Base-by-base conservation (phyloP, 1,140 invertebrate species). In the Teleogryllus occipitalis region DNA sequence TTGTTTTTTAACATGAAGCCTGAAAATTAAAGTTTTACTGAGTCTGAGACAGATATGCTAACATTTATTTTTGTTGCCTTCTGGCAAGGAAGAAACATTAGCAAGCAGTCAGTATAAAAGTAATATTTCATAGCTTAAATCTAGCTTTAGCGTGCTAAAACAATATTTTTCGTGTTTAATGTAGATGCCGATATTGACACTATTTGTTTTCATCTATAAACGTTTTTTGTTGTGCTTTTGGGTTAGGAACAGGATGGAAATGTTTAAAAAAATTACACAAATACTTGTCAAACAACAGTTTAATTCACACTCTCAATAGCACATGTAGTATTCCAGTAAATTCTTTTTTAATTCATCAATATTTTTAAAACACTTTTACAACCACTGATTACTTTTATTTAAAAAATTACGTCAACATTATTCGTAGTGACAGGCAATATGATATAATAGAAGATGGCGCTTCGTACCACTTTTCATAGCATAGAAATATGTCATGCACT, bases 381-480 rank as follows among this genome's bases (percentile, higher is more conserved):
- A 18, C 54, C 54, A 65, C 54, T 14, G 54, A 65, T 65, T 65
- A 65, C 54, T 65, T 65, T 65, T 65, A 18, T 65, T 39, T 65
- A 65, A 65, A 65, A 65, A 65, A 65, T 65, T 65, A 65, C 54
- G 54, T 65, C 54, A 65, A 65, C 54, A 65, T 65, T 65, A 65
- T 65, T 65, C 54, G 18, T 65, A 65, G 54, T 65, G 54, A 65
- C 54, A 65, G 54, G 54, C 54, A 65, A 14, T 65, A 65, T 65
- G 54, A 65, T 65, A 65, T 65, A 65, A 65, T 65, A 65, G 54
- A 65, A 65, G 54, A 14, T 65, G 54, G 10, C 54, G 18, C 18
- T 14, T 65, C 18, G 10, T 14, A 18, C 54, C 54, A 65, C 54
- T 14, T 14, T 65, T 65, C 18, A 65, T 65, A 65, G 54, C 54